Evolutionary conservation across 2,888 invertebrate species (phyloP), one percentile per base, ranked within the genome.

Genomic region (Podotricha telesiphe): DNA sequence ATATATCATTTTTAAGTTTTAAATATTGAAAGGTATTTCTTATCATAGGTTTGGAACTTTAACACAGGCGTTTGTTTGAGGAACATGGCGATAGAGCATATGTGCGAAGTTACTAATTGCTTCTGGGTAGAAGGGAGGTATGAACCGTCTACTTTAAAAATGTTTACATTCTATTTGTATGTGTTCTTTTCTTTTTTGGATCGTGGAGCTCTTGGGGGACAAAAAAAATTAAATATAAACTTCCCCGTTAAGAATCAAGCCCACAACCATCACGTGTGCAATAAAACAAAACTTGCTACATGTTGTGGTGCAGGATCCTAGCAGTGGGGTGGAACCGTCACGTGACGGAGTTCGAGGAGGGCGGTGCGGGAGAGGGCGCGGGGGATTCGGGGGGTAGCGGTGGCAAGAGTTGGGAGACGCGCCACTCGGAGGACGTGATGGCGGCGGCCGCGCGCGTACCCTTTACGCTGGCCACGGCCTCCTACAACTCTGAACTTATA

Each of bases 271-370:
- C 6, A 6, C 6, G n/a, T n/a, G n/a, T n/a, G n/a, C n/a, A n/a
- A n/a, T n/a, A n/a, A n/a, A n/a, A n/a, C n/a, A n/a, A n/a, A n/a
- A n/a, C n/a, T n/a, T n/a, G n/a, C n/a, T n/a, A 37, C 37, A 8
- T 37, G 10, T 37, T 37, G 37, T 37, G 37, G 8, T 37, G 2
- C 13, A 42, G 96, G 76, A 96, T 98, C 74, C 86, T 97, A 76
- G 96, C 96, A 3, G 94, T 96, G 70, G 97, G 97, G 0, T 97
- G 97, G 96, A 96, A 96, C 85, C 94, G 95, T 13, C 94, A 94
- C 79, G 94, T 97, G 53, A 95, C 95, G 0, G 96, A 96, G 86
- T 94, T 92, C 72, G 91, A 92, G 63, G 94, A 94, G 77, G 86
- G 89, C 51, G 93, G 94, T 65, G 88, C 91, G 69, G 64, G 53